Base-by-base conservation (phyloP, 2,797 vertebrate species). In the Anableps anableps region DNA sequence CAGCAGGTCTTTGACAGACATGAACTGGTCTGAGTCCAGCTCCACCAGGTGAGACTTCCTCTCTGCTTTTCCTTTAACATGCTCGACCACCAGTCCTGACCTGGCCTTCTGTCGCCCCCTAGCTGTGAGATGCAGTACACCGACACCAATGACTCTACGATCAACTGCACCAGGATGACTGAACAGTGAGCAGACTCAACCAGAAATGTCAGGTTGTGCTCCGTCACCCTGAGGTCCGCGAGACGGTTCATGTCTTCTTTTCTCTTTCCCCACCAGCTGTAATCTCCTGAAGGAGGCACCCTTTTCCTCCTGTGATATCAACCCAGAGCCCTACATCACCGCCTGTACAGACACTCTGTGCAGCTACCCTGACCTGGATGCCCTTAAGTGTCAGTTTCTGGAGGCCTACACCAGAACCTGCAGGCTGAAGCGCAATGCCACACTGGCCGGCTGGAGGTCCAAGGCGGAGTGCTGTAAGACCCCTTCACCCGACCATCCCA, bases 301-400 rank as follows among this genome's bases (percentile, higher is more conserved):
- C 11, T 89, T 89, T 48, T 23, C 31, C 8, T 16, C 62, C 74
- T 89, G 88, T 14, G 26, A 6, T 70, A 45, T 53, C 0, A 23
- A 77, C 78, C 81, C 81, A 8, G 5, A 7, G 43, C 77, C 85
- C 62, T 89, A 48, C 77, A 80, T 85, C 3, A n/a, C 41, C 0
- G 80, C 85, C 64, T 89, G 88, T 68, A 72, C 1, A 0, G 0
- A 75, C 38, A 82, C 58, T 1, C 38, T 84, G 73, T 85, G 80
- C 16, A 60, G n/a, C 1, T 82, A 87, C 47, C 81, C 85, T 19
- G 48, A 45, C 0, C 75, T 68, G 64, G 85, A 87, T 8, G 64
- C 50, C 2, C 80, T 84, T 0, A 19, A 16, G 8, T 89, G 88
- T 51, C 81, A 77, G 48, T 84, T 89, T 66, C 62, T 85, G 64